A percentile compares a stretch with the other conserved stretches of the same genome.
These are phyloP conservation scores for Ceraclea dissimilis DNA, from an alignment of 2,888 invertebrate genomes.

Conservation along the genomic window DNA sequence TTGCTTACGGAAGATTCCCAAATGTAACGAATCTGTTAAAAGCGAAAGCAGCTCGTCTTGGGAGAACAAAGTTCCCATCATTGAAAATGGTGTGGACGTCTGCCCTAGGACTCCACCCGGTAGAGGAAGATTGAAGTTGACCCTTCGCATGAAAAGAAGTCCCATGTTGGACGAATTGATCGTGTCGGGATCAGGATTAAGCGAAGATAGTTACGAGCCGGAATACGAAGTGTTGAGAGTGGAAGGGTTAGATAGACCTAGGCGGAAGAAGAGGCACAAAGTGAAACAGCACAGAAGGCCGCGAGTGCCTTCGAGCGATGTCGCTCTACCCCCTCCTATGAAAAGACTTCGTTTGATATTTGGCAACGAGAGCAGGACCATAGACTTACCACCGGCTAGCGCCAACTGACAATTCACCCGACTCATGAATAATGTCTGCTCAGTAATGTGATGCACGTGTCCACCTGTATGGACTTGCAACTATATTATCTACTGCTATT, in stretches of 20 bases:
- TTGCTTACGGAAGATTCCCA: conserved; percentile 28
- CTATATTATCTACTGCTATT: not conserved
- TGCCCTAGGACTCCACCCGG: conserved; percentile 52
- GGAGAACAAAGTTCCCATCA: conserved; percentile 31
- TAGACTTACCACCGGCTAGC: conserved; percentile 73
- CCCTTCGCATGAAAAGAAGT: conserved; percentile 79
- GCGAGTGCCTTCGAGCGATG: conserved; percentile 45
- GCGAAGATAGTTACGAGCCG: conserved; percentile 49
- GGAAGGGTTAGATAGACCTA: conserved; percentile 62
- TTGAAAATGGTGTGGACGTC: conserved; percentile 37
- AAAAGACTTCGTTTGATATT: conserved; percentile 81
- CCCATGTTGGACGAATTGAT: conserved; percentile 79
- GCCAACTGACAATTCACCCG: conserved; percentile 42
- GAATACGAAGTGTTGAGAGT: conserved; percentile 80
- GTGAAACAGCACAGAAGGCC: conserved; percentile 42
- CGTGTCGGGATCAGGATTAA: conserved; percentile 65
- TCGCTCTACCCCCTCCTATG: conserved; percentile 60
- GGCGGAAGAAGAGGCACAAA: conserved; percentile 50
- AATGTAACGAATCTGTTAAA: conserved; percentile 26
- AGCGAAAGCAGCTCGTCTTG: conserved; percentile 30
- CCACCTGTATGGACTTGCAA: not conserved
- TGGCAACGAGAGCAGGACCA: conserved; percentile 83
- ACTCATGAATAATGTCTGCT: conserved; percentile 22
- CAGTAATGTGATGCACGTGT: conserved; percentile 19
- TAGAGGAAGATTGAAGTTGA: conserved; percentile 63